Conservation (phyloP, 53 echinoderm and acorn worm species). For the Henricia sp. region DNA sequence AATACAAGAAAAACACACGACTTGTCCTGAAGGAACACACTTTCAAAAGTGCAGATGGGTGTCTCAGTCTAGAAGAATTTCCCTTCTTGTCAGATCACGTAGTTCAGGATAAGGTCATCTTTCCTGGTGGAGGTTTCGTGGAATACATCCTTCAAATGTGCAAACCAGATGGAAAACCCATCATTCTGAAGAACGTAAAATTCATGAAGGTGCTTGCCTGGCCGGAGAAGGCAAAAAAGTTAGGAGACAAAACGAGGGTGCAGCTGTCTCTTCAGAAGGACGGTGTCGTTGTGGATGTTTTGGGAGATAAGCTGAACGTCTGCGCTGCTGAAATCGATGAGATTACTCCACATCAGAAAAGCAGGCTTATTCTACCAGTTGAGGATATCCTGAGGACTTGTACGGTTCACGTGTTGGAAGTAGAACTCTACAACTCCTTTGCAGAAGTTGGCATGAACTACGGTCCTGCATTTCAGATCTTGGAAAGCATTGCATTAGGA, state of each 20-base stretch:
- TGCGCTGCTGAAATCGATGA: slow-evolving; percentile 54
- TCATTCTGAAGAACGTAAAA: slow-evolving; percentile 47
- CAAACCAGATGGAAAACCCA: slow-evolving; percentile 49
- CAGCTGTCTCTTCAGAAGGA: slow-evolving; percentile 14
- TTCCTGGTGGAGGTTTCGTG: slow-evolving; percentile 81
- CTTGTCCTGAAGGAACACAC: slow-evolving; percentile 83
- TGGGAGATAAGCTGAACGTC: background rate
- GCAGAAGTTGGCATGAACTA: slow-evolving; percentile 67
- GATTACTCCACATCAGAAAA: background rate
- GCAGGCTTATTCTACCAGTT: slow-evolving; percentile 9
- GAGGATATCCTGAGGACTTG: slow-evolving; percentile 61
- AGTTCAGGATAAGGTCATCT: slow-evolving; percentile 64
- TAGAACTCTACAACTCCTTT: slow-evolving; percentile 74
- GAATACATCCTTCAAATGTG: slow-evolving; percentile 76
- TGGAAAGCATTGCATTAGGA: slow-evolving; percentile 71
- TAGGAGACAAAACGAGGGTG: slow-evolving; percentile 14
- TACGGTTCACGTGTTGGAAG: slow-evolving; percentile 6
- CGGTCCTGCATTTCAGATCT: slow-evolving; percentile 71
- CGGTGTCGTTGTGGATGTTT: background rate
- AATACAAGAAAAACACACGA: slow-evolving; percentile 70
- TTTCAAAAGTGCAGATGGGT: slow-evolving; percentile 82
- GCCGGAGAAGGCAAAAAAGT: slow-evolving; percentile 44
- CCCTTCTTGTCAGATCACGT: slow-evolving; percentile 79
- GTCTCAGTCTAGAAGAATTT: slow-evolving; percentile 74
- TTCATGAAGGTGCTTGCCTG: slow-evolving; percentile 66